Evolutionary conservation across 2,888 invertebrate genomes (phyloP), one percentile per base, ranked within the genome.

Genomic region (Loripinus fragilis): DNA sequence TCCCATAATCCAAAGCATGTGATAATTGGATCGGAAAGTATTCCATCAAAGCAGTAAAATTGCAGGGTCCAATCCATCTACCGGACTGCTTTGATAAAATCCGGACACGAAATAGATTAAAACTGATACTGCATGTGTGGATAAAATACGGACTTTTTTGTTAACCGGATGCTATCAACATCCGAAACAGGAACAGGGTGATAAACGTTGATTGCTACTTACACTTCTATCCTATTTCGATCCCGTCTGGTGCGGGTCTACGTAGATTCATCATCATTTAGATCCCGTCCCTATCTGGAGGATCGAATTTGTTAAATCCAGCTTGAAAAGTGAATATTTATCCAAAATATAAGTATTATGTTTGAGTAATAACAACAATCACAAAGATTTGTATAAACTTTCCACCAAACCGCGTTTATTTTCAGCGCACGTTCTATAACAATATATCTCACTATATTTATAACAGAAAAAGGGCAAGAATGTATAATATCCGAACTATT

Each of bases 181-280:
- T n/a, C n/a, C n/a, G n/a, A n/a, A n/a, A n/a, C n/a, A n/a, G n/a
- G n/a, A n/a, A n/a, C n/a, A n/a, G n/a, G n/a, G n/a, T n/a, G n/a
- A n/a, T n/a, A 38, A 38, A 38, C 38, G 38, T n/a, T n/a, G 12
- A 45, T 20, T 3, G 20, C 30, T 60, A 60, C 60, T 60, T 38
- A 38, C 23, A 60, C 60, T 70, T 66, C 83, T 83, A 83, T 77
- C 76, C 70, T 67, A 71, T 70, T 33, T 76, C 78, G 66, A 73
- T 76, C 83, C 83, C 83, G 83, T 74, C 71, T 42, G 68, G 60
- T 60, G 78, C 83, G 83, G 83, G 83, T 80, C 71, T 66, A 35
- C 28, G 52, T 41, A 17, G 71, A 45, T 68, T 67, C 70, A 71
- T 35, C 83, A 83, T 83, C 52, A 75, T 80, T 72, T 60, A 33